Percentiles rank a stretch among this genome's conserved stretches.
Evolutionary conservation across 2,113 vertebrate species (phyloP).

Genomic region (Otis tarda): DNA sequence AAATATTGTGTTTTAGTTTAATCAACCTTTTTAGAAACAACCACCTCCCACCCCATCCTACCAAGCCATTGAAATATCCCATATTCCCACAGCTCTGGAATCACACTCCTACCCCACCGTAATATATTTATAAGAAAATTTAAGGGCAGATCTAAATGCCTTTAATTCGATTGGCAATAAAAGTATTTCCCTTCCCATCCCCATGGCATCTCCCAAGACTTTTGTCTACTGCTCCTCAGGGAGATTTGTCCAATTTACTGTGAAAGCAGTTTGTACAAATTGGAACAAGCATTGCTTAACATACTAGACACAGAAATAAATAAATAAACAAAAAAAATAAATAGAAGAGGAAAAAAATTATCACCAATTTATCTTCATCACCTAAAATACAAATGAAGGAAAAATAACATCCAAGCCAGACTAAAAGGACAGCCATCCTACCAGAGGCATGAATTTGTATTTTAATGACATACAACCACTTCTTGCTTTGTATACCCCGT

Average conservation of each 20-base stretch:
- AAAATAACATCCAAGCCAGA: not conserved
- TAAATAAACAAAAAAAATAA: not conserved
- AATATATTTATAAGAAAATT: slow-evolving; percentile 21
- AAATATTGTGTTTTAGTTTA: slow-evolving; percentile 33
- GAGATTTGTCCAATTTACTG: slow-evolving; percentile 32
- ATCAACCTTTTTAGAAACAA: not conserved
- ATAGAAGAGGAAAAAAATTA: not conserved
- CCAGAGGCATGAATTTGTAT: not conserved
- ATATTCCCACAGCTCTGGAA: not conserved
- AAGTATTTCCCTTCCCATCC: slow-evolving; percentile 15
- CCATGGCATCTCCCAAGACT: not conserved
- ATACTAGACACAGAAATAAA: not conserved
- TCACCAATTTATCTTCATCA: not conserved
- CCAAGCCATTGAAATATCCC: not conserved
- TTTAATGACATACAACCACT: not conserved
- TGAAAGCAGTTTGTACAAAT: slow-evolving; percentile 22
- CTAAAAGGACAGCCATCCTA: not conserved
- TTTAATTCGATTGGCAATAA: slow-evolving; percentile 46
- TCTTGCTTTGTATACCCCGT: not conserved
- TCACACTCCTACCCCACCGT: not conserved
- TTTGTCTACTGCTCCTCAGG: slow-evolving; percentile 38
- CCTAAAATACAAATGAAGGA: not conserved
- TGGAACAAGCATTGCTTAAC: not conserved
- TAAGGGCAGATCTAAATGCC: slow-evolving; percentile 9
- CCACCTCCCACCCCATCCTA: not conserved